Conservation (phyloP, 2,797 vertebrate genomes). For the Etheostoma perlongum region DNA sequence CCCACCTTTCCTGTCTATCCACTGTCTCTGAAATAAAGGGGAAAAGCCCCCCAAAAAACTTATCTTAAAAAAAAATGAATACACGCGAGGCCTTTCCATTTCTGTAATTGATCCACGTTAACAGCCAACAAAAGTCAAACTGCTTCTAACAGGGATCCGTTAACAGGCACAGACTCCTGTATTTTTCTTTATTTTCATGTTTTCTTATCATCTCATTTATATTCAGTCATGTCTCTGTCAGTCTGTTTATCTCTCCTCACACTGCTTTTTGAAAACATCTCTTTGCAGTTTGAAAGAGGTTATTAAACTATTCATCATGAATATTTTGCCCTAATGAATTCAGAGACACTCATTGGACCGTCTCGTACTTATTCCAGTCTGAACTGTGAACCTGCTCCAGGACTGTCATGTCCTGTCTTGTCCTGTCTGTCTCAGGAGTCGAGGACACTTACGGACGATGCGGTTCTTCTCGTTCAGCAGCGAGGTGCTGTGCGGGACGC, state of each 20-base stretch:
- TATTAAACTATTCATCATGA: not conserved
- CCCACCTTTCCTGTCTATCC: too few species aligned
- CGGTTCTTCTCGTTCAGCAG: slow-evolving; percentile 90
- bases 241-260: not conserved
- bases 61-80: too few species aligned
- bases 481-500: slow-evolving; percentile 76
- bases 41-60: too few species aligned
- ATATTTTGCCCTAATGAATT: not conserved
- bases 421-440: not conserved
- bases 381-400: not conserved
- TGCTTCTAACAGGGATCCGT: not conserved
- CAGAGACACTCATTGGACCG: not conserved
- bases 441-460: slow-evolving; percentile 83
- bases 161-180: not conserved
- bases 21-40: too few species aligned
- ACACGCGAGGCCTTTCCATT: too few species aligned
- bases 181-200: not conserved
- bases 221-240: not conserved
- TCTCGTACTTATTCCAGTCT: not conserved
- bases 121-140: not conserved
- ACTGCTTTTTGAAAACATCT: not conserved
- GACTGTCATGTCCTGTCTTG: not conserved
- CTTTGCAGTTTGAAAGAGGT: not conserved
- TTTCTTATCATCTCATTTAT: not conserved
- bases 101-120: too few species aligned